Percentiles rank a stretch among this genome's conserved stretches.
Conservation (phyloP, 2,113 vertebrate genomes). For the Aegithalos caudatus region DNA sequence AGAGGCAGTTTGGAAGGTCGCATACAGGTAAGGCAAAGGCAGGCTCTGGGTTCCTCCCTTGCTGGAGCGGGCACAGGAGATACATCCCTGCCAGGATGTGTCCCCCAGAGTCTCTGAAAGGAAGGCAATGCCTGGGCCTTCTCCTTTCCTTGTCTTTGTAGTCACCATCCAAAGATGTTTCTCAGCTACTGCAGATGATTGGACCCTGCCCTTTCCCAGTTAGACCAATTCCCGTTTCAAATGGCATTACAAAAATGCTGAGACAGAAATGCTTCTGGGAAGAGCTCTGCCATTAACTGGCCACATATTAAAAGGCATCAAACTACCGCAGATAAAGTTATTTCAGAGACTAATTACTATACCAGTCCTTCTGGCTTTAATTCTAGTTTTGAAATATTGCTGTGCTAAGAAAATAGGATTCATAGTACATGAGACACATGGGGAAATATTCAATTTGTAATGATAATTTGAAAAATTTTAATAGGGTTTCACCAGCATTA, state of each 20-base stretch:
- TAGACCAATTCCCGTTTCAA: neutral
- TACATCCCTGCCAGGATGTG: neutral
- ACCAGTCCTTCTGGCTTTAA: slow-evolving; percentile 36
- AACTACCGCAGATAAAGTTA: slow-evolving; percentile 23
- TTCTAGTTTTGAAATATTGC: slow-evolving; percentile 21
- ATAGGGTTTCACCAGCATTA: slow-evolving; percentile 12
- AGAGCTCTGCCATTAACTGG: neutral
- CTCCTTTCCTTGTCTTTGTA: neutral
- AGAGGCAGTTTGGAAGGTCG: neutral
- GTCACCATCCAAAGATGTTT: neutral
- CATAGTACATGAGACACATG: neutral
- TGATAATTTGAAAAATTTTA: slow-evolving; percentile 39
- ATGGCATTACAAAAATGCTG: neutral
- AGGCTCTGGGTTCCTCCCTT: neutral
- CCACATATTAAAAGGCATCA: neutral
- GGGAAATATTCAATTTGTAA: slow-evolving; percentile 42
- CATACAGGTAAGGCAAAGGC: neutral
- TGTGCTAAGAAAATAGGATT: neutral
- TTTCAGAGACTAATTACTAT: slow-evolving; percentile 38
- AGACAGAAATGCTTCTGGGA: neutral
- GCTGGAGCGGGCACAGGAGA: neutral
- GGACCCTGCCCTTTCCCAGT: neutral
- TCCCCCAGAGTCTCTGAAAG: neutral
- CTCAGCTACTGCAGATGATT: neutral
- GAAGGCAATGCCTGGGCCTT: neutral